Base-by-base conservation (phyloP, 2,113 vertebrate species). In the Abramis brama region DNA sequence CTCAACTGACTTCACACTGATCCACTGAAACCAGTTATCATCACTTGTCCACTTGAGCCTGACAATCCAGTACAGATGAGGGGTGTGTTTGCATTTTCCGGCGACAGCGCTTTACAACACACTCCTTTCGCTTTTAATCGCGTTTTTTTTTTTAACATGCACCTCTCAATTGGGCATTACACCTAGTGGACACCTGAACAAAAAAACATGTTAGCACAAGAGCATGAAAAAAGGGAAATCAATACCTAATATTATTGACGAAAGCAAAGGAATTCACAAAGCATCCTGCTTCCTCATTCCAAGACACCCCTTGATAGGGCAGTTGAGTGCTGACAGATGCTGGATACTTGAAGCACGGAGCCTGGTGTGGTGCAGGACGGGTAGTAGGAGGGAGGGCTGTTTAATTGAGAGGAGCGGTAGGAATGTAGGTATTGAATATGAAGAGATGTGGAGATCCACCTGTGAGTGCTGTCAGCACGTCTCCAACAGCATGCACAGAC, bases 1-100 rank as follows among this genome's bases (percentile, higher is more conserved):
- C 66, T 89, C 81, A 85, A 87, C 87, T 86, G 86, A 89, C 74
- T 91, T 93, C 90, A 89, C 85, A 27, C 86, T 79, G 89, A 87
- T 91, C 86, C 85, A 93, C 88, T 92, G 91, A 94, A 94, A 93
- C 88, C 73, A 92, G 90, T 93, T 92, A 82, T 95, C 93, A 95
- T 92, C 92, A 86, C 92, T 92, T 90, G 83, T 91, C 92, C 90
- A 91, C 92, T 92, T 33, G 52, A 88, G 89, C 88, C 91, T 89
- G 92, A 92, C 91, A 89, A 90, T 87, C 88, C 45, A 70, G 62
- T 52, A 70, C 79, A 33, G 79, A 50, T 52, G 27, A 82, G 17
- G 23, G 62, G 25, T 64, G 60, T 25, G 17, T 30, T 45, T n/a
- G 60, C 45, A 33, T 52, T 82, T 45, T 66, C 60, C 9, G 23